A percentile compares a stretch with the other conserved stretches of the same genome.
Evolutionary conservation across 2,797 vertebrate species (phyloP).

Genomic region (Nothura maculosa): DNA sequence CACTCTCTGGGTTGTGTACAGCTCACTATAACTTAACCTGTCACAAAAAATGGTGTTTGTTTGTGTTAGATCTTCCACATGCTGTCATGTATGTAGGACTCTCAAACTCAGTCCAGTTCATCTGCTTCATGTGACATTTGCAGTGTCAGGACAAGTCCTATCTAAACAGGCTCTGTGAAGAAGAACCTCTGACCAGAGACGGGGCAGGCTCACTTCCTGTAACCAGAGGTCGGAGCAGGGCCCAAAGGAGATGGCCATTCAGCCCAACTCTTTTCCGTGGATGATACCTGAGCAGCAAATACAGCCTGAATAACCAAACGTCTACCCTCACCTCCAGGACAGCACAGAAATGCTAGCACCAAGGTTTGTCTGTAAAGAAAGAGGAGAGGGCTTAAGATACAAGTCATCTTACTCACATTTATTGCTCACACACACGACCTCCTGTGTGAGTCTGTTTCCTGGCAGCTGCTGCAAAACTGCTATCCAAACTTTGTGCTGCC

Average conservation of each 20-base stretch:
- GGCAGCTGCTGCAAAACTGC: not conserved
- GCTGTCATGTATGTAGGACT: not conserved
- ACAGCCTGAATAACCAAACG: not conserved
- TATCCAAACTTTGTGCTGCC: fast-evolving
- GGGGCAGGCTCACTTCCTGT: not conserved
- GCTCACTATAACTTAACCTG: not conserved
- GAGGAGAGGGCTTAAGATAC: not conserved
- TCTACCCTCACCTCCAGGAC: not conserved
- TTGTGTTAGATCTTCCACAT: not conserved
- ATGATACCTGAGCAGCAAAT: not conserved
- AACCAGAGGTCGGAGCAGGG: not conserved
- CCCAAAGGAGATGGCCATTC: not conserved
- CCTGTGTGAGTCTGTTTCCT: not conserved
- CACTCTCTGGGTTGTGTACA: too few relatives aligned
- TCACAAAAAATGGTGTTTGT: not conserved
- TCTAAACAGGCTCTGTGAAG: not conserved
- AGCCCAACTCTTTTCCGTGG: not conserved
- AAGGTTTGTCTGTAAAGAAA: not conserved
- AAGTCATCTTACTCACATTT: fast-evolving
- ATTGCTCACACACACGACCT: not conserved
- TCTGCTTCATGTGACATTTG: not conserved
- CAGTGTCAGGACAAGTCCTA: not conserved
- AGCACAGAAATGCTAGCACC: not conserved
- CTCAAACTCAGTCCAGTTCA: not conserved
- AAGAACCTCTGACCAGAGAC: not conserved